A percentile compares a stretch with the other conserved stretches of the same genome.
phyloP scores from a whole-genome alignment of 2,888 invertebrate genomes.

The Amorpha juglandis region DNA sequence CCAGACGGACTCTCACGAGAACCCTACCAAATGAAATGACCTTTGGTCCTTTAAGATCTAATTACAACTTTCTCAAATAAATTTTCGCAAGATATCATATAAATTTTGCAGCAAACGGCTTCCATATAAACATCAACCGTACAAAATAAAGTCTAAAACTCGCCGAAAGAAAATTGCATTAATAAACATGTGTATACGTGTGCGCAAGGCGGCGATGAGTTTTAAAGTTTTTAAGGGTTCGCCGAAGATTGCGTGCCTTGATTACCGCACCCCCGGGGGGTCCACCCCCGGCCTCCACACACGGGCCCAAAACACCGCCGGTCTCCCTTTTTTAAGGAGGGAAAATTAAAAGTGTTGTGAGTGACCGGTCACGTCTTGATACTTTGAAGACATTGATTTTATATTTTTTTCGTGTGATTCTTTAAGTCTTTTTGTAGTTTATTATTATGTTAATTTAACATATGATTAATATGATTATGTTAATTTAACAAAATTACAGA shows the following conservation, averaged over 20 bases:
- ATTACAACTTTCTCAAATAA: no score
- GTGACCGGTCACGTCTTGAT: conserved; percentile 57
- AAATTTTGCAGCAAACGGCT: neutral
- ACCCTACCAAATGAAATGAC: no score
- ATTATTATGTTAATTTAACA: neutral
- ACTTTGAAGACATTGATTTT: conserved; percentile 62
- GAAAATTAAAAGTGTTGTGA: conserved; percentile 81
- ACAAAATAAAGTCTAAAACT: neutral
- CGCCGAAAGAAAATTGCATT: conserved; percentile 58
- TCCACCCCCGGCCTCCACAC: conserved; percentile 50
- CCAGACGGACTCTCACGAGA: no score
- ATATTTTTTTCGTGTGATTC: neutral
- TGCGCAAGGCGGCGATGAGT: conserved; percentile 78
- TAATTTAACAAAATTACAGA: no score
- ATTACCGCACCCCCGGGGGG: conserved; percentile 75
- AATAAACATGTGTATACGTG: conserved; percentile 52
- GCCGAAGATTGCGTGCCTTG: conserved; percentile 87
- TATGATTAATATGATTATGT: no score
- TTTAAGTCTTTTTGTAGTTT: neutral
- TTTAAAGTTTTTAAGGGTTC: conserved; percentile 86
- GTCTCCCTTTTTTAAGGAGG: conserved; percentile 84
- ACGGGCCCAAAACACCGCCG: conserved; percentile 72
- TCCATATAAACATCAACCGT: neutral
- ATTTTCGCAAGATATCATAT: neutral
- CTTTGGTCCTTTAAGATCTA: no score